These are phyloP conservation scores for human DNA, from an alignment of 2,113 vertebrate species.

Conservation along the genomic window GRCh38 chr2:163511501-163512000, in stretches of 20 bases:
- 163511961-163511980: neutral
- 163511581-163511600: constrained; percentile 73
- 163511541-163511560: constrained; percentile 38
- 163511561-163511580: constrained; percentile 61
- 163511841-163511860: constrained; percentile 33
- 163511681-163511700: constrained; percentile 66
- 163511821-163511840: constrained; percentile 52
- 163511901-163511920: constrained; percentile 51
- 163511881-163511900: constrained; percentile 35
- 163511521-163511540: neutral
- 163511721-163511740: constrained; percentile 74
- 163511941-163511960: neutral
- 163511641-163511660: constrained; percentile 68
- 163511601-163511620: constrained; percentile 65
- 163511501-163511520: neutral
- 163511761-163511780: constrained; percentile 72
- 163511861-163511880: constrained; percentile 8
- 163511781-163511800: constrained; percentile 51
- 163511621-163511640: constrained; percentile 80
- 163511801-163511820: constrained; percentile 51
- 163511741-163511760: constrained; percentile 61
- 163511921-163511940: neutral
- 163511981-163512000: neutral
- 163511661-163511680: constrained; percentile 80
- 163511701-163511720: constrained; percentile 67